phyloP scores from a whole-genome alignment of 2,797 vertebrate species.

The Arnoldichthys spilopterus region DNA sequence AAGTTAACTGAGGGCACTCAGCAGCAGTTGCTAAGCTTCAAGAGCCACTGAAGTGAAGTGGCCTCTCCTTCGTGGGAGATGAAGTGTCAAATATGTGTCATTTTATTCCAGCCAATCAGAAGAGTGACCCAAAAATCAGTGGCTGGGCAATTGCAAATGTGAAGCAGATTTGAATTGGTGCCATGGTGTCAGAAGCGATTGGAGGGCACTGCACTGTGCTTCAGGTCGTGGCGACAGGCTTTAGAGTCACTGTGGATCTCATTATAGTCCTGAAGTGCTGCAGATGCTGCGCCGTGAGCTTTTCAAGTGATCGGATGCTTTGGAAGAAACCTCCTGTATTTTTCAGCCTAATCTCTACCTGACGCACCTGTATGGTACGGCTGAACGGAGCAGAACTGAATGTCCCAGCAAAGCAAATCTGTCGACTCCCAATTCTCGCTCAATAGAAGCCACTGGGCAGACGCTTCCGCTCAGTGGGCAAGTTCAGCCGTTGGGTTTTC shows the following conservation, averaged over 20 bases:
- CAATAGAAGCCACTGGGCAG: too few species aligned
- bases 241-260: background rate
- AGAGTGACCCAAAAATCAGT: background rate
- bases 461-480: too few species aligned
- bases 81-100: background rate
- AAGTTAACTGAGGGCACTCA: background rate
- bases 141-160: background rate
- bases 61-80: background rate
- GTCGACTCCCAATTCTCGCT: too few species aligned
- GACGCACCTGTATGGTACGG: background rate
- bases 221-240: background rate
- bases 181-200: background rate
- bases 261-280: background rate
- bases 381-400: too few species aligned
- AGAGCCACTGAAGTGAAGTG: background rate
- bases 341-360: background rate
- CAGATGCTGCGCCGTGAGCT: background rate
- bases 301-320: background rate
- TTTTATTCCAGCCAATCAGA: background rate
- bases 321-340: background rate
- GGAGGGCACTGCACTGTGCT: background rate
- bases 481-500: too few species aligned
- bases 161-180: background rate
- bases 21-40: too few species aligned
- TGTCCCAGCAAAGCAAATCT: too few species aligned